Percentiles rank a stretch among this genome's conserved stretches.
These are phyloP conservation scores for Penelope pileata DNA, from an alignment of 2,113 vertebrate species.

Conservation along the genomic window DNA sequence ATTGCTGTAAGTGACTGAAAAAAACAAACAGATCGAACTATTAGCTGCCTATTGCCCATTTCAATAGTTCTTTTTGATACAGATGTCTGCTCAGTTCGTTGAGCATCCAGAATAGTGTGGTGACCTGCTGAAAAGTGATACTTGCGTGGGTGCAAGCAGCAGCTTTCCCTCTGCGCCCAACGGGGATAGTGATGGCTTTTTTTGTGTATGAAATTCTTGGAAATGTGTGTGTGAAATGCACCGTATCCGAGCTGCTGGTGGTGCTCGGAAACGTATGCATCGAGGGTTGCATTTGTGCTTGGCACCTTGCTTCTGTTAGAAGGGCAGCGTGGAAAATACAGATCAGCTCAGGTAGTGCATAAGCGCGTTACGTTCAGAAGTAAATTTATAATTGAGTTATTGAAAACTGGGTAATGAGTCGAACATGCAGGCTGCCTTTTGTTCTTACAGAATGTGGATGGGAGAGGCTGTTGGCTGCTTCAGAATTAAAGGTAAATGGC, in stretches of 20 bases:
- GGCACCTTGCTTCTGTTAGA: neutral
- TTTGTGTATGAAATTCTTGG: neutral
- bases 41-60: neutral
- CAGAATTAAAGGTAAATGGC: conserved; percentile 41
- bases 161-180: neutral
- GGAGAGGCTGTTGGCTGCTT: conserved; percentile 22
- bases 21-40: conserved; percentile 13
- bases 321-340: neutral
- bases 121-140: conserved; percentile 7
- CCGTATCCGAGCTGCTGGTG: neutral
- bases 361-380: conserved; percentile 4
- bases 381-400: conserved; percentile 25
- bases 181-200: neutral
- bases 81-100: conserved; percentile 10
- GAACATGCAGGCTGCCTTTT: neutral
- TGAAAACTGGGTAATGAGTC: neutral
- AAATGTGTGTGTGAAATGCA: neutral
- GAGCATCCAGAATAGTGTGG: neutral
- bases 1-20: conserved; percentile 17
- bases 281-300: neutral
- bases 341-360: neutral
- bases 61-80: neutral
- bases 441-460: neutral
- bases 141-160: neutral
- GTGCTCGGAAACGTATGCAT: neutral